Conservation (phyloP, 2,888 invertebrate species). For the Caprella mutica region DNA sequence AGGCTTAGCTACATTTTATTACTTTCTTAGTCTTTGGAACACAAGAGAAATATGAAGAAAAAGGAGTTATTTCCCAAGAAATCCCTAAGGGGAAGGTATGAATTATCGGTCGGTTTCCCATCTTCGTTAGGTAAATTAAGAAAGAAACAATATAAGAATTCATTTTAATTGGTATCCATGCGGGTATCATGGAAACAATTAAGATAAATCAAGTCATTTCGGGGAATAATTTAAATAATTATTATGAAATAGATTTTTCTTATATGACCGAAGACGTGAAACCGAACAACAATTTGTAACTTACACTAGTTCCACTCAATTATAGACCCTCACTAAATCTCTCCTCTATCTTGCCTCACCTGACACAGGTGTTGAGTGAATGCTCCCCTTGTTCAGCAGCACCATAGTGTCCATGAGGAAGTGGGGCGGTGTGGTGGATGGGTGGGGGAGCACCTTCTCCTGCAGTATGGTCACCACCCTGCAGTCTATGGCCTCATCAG, state of each 20-base stretch:
- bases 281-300: no score
- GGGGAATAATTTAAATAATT: neutral
- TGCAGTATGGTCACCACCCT: conserved; percentile 68
- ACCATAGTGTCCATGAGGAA: conserved; percentile 72
- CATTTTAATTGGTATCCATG: conserved; percentile 32
- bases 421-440: conserved; percentile 62
- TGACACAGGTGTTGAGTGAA: conserved; percentile 51
- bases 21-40: no score
- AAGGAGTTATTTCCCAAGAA: no score
- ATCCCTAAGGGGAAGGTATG: no score
- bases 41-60: no score
- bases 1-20: no score
- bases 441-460: conserved; percentile 68
- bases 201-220: neutral
- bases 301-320: no score
- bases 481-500: conserved; percentile 70
- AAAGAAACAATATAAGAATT: no score
- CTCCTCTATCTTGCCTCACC: conserved; percentile 11
- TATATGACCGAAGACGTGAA: no score
- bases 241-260: no score
- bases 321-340: conserved; percentile 21
- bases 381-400: conserved; percentile 71
- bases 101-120: no score
- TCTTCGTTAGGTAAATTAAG: no score
- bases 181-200: neutral